A percentile compares a stretch with the other conserved stretches of the same genome.
phyloP scores from a whole-genome alignment of 2,113 vertebrate species.

The Morphnarchus princeps region DNA sequence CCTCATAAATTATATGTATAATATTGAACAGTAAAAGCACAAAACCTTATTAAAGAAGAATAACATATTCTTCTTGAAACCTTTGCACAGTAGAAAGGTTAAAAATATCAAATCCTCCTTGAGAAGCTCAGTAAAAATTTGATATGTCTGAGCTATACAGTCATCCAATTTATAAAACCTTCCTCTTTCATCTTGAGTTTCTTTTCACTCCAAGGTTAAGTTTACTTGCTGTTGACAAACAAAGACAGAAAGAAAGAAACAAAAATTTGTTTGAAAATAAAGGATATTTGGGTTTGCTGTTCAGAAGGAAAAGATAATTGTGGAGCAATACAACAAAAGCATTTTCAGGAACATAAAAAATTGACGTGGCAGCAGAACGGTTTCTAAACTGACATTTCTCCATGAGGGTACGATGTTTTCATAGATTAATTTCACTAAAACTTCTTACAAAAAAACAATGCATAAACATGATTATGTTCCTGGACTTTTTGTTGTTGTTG shows the following conservation, averaged over 20 bases:
- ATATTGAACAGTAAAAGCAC: background rate
- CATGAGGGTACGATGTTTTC: background rate
- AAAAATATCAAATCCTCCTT: background rate
- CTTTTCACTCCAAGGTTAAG: background rate
- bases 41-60: background rate
- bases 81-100: background rate
- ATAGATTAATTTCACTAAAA: background rate
- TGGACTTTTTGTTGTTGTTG: background rate
- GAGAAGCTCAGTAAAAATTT: background rate
- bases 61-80: background rate
- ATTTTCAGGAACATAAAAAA: background rate
- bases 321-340: background rate
- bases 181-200: background rate
- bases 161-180: background rate
- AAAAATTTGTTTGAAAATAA: background rate
- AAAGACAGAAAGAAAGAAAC: background rate
- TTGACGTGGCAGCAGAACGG: background rate
- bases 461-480: background rate
- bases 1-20: background rate
- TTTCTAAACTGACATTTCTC: background rate
- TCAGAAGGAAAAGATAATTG: background rate
- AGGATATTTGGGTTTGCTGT: background rate
- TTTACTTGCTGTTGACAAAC: background rate
- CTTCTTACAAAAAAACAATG: background rate
- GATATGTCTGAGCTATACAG: background rate